Conservation (phyloP, 2,888 invertebrate species). For the Helicoverpa assulta region DNA sequence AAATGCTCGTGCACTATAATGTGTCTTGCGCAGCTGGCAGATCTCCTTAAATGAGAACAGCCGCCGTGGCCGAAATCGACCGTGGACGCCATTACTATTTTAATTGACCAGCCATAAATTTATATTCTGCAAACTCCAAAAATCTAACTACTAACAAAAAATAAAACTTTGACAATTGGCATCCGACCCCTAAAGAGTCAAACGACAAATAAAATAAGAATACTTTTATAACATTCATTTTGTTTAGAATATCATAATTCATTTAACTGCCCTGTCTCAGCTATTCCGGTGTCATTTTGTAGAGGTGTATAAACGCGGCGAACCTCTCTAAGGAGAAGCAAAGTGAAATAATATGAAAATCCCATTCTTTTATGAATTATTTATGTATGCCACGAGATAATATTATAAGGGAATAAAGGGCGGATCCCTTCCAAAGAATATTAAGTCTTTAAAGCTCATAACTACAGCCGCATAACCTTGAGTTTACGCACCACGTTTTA, state of each 20-base stretch:
- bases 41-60: no score
- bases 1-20: no score
- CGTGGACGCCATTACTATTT: no score
- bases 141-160: conserved; percentile 9
- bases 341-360: conserved; percentile 76
- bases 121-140: conserved; percentile 17
- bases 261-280: conserved; percentile 55
- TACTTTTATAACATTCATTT: conserved; percentile 60
- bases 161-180: conserved; percentile 26
- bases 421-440: conserved; percentile 58
- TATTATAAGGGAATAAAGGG: conserved; percentile 62
- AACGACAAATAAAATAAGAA: conserved; percentile 51
- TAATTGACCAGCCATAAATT: conserved; percentile 4
- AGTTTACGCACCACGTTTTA: conserved; percentile 38
- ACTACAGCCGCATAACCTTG: conserved; percentile 39
- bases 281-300: conserved; percentile 59
- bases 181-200: conserved; percentile 30
- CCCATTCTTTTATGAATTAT: conserved; percentile 75
- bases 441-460: conserved; percentile 54
- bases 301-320: conserved; percentile 62
- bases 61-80: no score
- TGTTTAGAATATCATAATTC: conserved; percentile 59
- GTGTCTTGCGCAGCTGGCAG: no score
- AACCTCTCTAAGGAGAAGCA: conserved; percentile 60
- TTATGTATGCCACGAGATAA: conserved; percentile 64